A percentile compares a stretch with the other conserved stretches of the same genome.
phyloP scores from a whole-genome alignment of 1,140 invertebrate genomes.

The Trinorchestia longiramus region DNA sequence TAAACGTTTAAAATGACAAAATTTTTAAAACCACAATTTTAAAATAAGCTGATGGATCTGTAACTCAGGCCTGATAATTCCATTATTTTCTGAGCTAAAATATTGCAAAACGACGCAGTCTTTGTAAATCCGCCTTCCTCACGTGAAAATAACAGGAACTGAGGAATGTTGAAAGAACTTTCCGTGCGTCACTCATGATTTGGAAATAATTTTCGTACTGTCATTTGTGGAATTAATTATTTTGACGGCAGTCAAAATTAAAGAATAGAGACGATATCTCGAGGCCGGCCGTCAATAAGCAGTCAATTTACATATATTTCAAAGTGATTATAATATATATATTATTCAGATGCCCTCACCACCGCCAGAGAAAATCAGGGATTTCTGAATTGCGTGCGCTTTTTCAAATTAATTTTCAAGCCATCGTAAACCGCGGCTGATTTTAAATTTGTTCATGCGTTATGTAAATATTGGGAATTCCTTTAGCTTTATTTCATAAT shows the following conservation, averaged over 20 bases:
- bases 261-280: not conserved
- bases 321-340: too few species aligned
- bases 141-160: not conserved
- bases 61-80: not conserved
- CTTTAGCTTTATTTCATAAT: too few species aligned
- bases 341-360: not conserved
- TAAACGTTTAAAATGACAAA: not conserved
- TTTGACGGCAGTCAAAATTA: not conserved
- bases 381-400: not conserved
- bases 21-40: not conserved
- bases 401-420: not conserved
- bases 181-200: not conserved
- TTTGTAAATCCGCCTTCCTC: not conserved
- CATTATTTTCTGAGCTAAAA: not conserved
- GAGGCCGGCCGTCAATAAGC: not conserved
- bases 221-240: not conserved
- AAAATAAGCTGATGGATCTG: not conserved
- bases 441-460: not conserved
- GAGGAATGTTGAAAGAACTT: not conserved
- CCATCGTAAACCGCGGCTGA: not conserved
- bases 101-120: not conserved
- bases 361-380: not conserved
- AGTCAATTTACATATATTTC: not conserved
- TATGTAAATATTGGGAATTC: not conserved
- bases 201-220: not conserved